Evolutionary conservation across 2,888 invertebrate genomes (phyloP).

Genomic region (Sussaba pulchella): DNA sequence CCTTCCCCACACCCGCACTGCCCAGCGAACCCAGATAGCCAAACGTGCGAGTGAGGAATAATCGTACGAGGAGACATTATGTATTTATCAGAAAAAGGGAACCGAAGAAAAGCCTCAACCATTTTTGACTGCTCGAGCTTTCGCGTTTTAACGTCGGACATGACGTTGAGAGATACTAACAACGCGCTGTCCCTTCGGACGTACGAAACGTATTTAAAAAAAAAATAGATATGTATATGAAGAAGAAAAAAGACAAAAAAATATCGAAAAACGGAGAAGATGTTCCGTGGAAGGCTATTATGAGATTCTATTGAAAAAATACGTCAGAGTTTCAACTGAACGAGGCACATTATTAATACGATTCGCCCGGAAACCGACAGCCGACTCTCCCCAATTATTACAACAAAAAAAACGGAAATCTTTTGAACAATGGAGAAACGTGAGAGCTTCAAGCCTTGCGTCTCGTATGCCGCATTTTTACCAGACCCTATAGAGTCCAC

Average conservation of each 20-base stretch:
- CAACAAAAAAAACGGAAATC: slow-evolving; percentile 55
- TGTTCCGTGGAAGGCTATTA: slow-evolving; percentile 70
- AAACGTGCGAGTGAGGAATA: slow-evolving; percentile 26
- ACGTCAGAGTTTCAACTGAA: slow-evolving; percentile 55
- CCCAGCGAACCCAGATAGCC: slow-evolving; percentile 32
- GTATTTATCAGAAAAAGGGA: slow-evolving; percentile 32
- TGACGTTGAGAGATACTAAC: slow-evolving; percentile 35
- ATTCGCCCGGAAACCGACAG: slow-evolving; percentile 53
- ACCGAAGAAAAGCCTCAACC: slow-evolving; percentile 37
- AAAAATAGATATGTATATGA: slow-evolving; percentile 18
- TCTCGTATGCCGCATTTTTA: slow-evolving; percentile 47
- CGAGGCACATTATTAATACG: slow-evolving; percentile 51
- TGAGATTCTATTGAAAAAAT: slow-evolving; percentile 78
- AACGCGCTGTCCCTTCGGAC: slow-evolving; percentile 42
- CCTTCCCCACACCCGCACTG: slow-evolving; percentile 18
- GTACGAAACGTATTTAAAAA: slow-evolving; percentile 12
- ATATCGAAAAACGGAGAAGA: slow-evolving; percentile 27
- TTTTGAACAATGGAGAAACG: slow-evolving; percentile 78
- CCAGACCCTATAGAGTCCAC: slow-evolving; percentile 15
- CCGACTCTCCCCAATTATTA: slow-evolving; percentile 75
- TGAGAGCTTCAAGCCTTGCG: slow-evolving; percentile 69
- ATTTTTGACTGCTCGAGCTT: slow-evolving; percentile 56
- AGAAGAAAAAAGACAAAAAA: slow-evolving; percentile 28
- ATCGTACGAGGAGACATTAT: slow-evolving; percentile 29
- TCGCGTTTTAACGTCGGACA: slow-evolving; percentile 42